Percentiles rank a stretch among this genome's conserved stretches.
Evolutionary conservation across 92 coral and sea anemone genomes (phyloP).

Genomic region (Zoanthus sansibaricus): DNA sequence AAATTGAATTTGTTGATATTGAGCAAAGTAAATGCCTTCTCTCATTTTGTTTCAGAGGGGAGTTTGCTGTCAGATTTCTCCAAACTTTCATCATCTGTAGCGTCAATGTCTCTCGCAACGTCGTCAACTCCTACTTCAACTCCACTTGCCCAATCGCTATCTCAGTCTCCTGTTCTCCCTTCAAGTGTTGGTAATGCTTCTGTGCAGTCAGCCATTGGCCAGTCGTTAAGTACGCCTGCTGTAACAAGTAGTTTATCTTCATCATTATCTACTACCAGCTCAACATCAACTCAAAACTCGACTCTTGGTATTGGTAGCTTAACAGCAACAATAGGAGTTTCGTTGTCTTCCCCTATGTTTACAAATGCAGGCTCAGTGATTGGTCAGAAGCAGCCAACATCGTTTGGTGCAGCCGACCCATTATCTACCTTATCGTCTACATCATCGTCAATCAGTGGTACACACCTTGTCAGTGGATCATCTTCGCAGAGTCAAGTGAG

Average conservation of each 20-base stretch:
- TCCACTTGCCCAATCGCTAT: slow-evolving; percentile 64
- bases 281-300: slow-evolving; percentile 46
- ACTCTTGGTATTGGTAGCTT: slow-evolving; percentile 48
- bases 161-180: slow-evolving; percentile 72
- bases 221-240: slow-evolving; percentile 5
- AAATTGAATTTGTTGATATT: no score
- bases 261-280: slow-evolving; percentile 21
- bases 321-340: slow-evolving; percentile 55
- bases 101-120: slow-evolving; percentile 82
- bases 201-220: slow-evolving; percentile 13
- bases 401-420: slow-evolving; percentile 68
- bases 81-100: slow-evolving; percentile 85
- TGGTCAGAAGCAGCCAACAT: slow-evolving; percentile 63
- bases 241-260: slow-evolving; percentile 39
- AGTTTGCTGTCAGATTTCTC: slow-evolving; percentile 62
- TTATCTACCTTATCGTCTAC: slow-evolving; percentile 74
- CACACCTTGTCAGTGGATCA: slow-evolving; percentile 71
- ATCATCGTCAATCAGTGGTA: slow-evolving; percentile 77
- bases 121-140: slow-evolving; percentile 77
- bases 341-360: slow-evolving; percentile 46
- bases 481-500: slow-evolving; percentile 70
- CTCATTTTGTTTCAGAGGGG: slow-evolving; percentile 42
- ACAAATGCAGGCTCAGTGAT: slow-evolving; percentile 53
- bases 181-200: slow-evolving; percentile 30
- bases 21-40: no score